Evolutionary conservation across 2,888 invertebrate species (phyloP), one percentile per base, ranked within the genome.

Genomic region (Cantharis rustica): DNA sequence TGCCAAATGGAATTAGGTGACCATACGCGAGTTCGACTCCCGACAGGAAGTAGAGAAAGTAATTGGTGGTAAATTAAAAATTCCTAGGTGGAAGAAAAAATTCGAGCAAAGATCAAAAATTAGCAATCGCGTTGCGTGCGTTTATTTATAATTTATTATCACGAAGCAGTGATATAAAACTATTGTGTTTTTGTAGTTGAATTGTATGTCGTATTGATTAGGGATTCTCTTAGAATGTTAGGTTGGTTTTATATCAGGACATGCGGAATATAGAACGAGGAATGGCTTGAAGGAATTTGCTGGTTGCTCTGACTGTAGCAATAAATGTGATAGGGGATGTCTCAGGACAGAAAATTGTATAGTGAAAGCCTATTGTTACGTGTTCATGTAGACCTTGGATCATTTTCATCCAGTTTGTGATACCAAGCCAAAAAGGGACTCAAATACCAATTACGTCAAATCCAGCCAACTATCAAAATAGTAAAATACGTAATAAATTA

Each of bases 261-360:
- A 63, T 70, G 15, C 61, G 61, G 64, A 68, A 64, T 62, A 63
- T 63, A 13, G 64, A 47, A 70, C 64, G 26, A 27, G 31, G 64
- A 31, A 70, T 66, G 64, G 70, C 74, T 64, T 26, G 16, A 47
- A 74, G 74, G 66, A 74, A 74, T 74, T 74, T 63, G 31, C 16
- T 47, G 69, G 63, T 62, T 23, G 69, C 62, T 61, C 70, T 61
- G 62, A 69, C 69, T 27, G 64, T 70, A 16, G 69, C 74, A 74
- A 74, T 74, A 74, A 74, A 74, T 74, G 74, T 70, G 74, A 74
- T 74, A 63, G 64, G 64, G 74, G 74, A 74, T 70, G 70, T 66
- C 74, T 74, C 74, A 64, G 69, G 69, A 69, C 47, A 70, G 66
- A 69, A 66, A 74, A 74, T 74, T 74, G 69, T 69, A 47, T 47